Evolutionary conservation across 1,140 invertebrate species (phyloP).

Genomic region (Stenopsyche tienmushanensis): DNA sequence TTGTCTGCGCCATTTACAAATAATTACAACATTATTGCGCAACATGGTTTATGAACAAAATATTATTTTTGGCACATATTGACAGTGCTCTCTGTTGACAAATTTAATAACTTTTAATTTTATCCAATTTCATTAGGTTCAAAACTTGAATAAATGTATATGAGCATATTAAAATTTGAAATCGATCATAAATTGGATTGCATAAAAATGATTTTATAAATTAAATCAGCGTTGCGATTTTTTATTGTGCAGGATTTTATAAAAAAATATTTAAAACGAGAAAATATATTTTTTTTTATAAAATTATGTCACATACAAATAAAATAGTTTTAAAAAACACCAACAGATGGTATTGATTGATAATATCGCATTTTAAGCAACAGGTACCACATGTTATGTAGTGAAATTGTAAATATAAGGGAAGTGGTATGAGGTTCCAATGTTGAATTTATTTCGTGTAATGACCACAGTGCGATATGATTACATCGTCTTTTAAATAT

Average conservation of each 20-base stretch:
- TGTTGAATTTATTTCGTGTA: background rate
- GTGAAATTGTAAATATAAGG: no score
- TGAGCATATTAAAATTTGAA: background rate
- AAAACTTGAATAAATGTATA: background rate
- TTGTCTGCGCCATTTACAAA: no score
- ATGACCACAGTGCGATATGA: background rate
- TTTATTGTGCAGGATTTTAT: no score
- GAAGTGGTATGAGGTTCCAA: no score
- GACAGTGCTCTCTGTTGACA: no score
- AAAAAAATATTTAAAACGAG: no score
- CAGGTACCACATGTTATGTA: background rate
- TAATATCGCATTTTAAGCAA: background rate
- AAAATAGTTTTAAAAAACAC: background rate
- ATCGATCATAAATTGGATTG: background rate
- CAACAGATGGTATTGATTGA: background rate
- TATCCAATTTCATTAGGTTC: background rate
- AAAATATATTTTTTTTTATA: no score
- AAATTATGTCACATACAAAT: no score
- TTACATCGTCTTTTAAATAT: background rate
- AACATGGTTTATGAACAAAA: no score
- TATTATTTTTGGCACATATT: no score
- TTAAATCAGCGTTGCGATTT: background rate
- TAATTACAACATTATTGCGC: no score
- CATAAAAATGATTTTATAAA: background rate
- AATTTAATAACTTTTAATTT: no score